A percentile compares a stretch with the other conserved stretches of the same genome.
Evolutionary conservation across 2,113 vertebrate species (phyloP).

Genomic region (Nematolebias whitei): DNA sequence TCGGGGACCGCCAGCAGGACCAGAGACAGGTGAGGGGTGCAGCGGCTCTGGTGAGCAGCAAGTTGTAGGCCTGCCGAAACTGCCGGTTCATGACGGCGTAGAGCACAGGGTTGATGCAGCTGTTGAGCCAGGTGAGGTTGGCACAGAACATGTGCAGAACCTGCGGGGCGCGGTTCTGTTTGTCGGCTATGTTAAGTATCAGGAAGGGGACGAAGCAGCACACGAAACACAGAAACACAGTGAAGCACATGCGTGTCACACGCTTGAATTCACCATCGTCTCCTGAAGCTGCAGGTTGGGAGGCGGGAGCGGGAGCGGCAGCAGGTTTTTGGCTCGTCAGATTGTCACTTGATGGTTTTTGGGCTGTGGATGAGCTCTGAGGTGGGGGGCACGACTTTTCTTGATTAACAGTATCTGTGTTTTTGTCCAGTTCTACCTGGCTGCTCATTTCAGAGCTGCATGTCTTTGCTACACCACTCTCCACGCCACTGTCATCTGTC

Average conservation of each 20-base stretch:
- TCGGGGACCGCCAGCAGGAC: background rate
- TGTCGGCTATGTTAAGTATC: slow-evolving; percentile 84
- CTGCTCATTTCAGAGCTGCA: slow-evolving; percentile 72
- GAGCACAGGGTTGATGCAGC: slow-evolving; percentile 88
- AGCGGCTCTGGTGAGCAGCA: slow-evolving; percentile 66
- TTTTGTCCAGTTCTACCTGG: slow-evolving; percentile 39
- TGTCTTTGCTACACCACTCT: slow-evolving; percentile 60
- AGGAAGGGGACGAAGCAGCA: slow-evolving; percentile 85
- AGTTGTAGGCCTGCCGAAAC: slow-evolving; percentile 83
- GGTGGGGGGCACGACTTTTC: background rate
- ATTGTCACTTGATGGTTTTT: slow-evolving; percentile 5
- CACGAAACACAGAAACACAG: slow-evolving; percentile 78
- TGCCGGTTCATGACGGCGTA: slow-evolving; percentile 89
- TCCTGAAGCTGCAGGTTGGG: slow-evolving; percentile 54
- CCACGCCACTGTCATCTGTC: slow-evolving; percentile 80
- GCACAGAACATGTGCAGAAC: slow-evolving; percentile 88
- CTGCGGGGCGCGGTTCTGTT: slow-evolving; percentile 79
- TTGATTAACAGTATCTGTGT: slow-evolving; percentile 6
- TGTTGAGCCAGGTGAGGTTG: slow-evolving; percentile 90
- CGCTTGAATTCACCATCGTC: slow-evolving; percentile 81
- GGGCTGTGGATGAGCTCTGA: background rate
- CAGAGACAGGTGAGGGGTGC: slow-evolving; percentile 59
- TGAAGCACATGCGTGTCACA: slow-evolving; percentile 61
- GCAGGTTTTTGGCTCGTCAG: background rate
- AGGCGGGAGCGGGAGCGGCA: slow-evolving; percentile 8